phyloP scores from a whole-genome alignment of 2,113 vertebrate species.

The Prochilodus magdalenae region DNA sequence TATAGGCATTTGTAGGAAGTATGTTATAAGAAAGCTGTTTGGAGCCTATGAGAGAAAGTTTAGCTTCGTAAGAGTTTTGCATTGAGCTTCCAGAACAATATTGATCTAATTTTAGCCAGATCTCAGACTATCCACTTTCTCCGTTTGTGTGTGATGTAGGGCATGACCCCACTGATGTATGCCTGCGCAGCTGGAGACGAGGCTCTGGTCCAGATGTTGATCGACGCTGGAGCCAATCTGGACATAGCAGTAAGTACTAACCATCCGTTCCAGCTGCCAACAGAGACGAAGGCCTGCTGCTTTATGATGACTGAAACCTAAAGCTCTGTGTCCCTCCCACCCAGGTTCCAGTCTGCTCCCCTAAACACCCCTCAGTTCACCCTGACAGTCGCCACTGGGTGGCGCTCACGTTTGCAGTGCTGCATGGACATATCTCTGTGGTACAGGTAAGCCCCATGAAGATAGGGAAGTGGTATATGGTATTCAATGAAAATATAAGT shows the following conservation, averaged over 20 bases:
- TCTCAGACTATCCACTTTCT: neutral
- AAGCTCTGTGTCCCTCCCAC: neutral
- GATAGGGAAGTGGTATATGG: too few relatives aligned
- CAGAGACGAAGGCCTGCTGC: neutral
- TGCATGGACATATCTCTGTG: slow-evolving; percentile 95
- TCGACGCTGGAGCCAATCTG: slow-evolving; percentile 92
- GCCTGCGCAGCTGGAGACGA: slow-evolving; percentile 96
- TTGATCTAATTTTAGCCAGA: neutral
- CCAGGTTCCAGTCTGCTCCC: slow-evolving; percentile 88
- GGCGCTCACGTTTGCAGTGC: slow-evolving; percentile 89
- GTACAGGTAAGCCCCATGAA: slow-evolving; percentile 84
- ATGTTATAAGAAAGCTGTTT: slow-evolving; percentile 4
- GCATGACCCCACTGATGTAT: slow-evolving; percentile 97
- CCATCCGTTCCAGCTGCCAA: neutral
- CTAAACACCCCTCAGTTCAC: slow-evolving; percentile 89
- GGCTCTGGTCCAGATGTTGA: slow-evolving; percentile 97
- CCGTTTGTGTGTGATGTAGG: slow-evolving; percentile 69
- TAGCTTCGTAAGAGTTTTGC: neutral
- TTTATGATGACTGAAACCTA: neutral
- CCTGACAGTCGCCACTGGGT: slow-evolving; percentile 96
- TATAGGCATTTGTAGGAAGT: neutral
- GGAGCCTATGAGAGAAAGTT: neutral
- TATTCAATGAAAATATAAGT: too few relatives aligned
- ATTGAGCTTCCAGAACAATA: neutral
- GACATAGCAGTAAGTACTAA: slow-evolving; percentile 75